These are phyloP conservation scores for Mechanitis messenoides DNA, from an alignment of 2,888 invertebrate genomes.

Conservation along the genomic window DNA sequence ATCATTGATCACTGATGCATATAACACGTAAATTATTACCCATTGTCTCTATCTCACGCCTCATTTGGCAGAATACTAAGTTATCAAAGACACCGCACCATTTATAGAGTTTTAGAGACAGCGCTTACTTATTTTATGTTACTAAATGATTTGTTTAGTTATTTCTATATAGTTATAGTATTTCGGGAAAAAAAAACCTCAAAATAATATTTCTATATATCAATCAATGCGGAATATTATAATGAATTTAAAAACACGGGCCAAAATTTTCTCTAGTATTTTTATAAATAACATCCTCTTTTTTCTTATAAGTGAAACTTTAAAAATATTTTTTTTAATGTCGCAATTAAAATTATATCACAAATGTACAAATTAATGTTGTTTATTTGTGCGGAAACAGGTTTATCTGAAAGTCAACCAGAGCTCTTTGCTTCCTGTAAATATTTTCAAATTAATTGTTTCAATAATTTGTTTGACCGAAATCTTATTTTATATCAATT, in stretches of 20 bases:
- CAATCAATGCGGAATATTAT: too few relatives aligned
- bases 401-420: constrained; percentile 60
- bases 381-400: constrained; percentile 56
- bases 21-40: constrained; percentile 48
- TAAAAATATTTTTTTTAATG: background rate
- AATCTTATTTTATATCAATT: background rate
- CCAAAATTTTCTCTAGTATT: too few relatives aligned
- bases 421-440: constrained; percentile 47
- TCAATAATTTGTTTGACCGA: constrained; percentile 5
- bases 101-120: too few relatives aligned
- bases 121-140: too few relatives aligned
- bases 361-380: constrained; percentile 5
- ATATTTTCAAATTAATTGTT: constrained; percentile 37
- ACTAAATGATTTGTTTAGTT: too few relatives aligned
- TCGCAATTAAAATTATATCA: background rate
- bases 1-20: constrained; percentile 47
- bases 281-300: too few relatives aligned
- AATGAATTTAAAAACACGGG: too few relatives aligned
- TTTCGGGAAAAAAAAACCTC: too few relatives aligned
- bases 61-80: constrained; percentile 36
- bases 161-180: too few relatives aligned
- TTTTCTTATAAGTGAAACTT: background rate
- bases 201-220: too few relatives aligned
- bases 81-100: too few relatives aligned
- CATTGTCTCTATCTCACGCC: constrained; percentile 51